Conservation (phyloP, 2,888 invertebrate genomes). For the Temnothorax ravouxi region DNA sequence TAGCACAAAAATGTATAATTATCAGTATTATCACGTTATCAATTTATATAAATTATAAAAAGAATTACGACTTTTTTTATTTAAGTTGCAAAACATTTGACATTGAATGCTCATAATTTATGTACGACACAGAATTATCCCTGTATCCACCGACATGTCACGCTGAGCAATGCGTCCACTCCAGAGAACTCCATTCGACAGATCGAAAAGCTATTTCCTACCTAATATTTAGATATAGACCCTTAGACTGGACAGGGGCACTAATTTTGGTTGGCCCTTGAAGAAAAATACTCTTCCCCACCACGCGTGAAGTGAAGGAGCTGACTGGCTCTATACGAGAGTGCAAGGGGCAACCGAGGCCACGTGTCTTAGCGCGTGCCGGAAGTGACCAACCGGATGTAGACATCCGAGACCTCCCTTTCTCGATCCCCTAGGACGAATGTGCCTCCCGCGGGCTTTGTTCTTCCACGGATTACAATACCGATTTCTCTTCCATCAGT, state of each 20-base stretch:
- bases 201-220: slow-evolving; percentile 67
- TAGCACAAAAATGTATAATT: not conserved
- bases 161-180: slow-evolving; percentile 11
- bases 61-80: not conserved
- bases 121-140: not conserved
- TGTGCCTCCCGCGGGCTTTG: slow-evolving; percentile 74
- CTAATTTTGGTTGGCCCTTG: slow-evolving; percentile 73
- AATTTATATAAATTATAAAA: not conserved
- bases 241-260: slow-evolving; percentile 66
- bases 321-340: slow-evolving; percentile 48
- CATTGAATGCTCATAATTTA: not conserved
- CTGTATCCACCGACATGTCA: not conserved
- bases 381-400: slow-evolving; percentile 86
- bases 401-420: slow-evolving; percentile 83
- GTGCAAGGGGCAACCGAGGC: slow-evolving; percentile 75
- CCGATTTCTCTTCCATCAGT: slow-evolving; percentile 73
- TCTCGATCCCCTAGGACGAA: slow-evolving; percentile 67
- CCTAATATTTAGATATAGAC: slow-evolving; percentile 70
- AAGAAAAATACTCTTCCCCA: slow-evolving; percentile 70
- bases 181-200: slow-evolving; percentile 7
- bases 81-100: not conserved
- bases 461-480: slow-evolving; percentile 78
- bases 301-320: slow-evolving; percentile 58
- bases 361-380: slow-evolving; percentile 86
- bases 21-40: no score